phyloP scores from a whole-genome alignment of 2,113 vertebrate species.

The Paracanthobrama guichenoti region DNA sequence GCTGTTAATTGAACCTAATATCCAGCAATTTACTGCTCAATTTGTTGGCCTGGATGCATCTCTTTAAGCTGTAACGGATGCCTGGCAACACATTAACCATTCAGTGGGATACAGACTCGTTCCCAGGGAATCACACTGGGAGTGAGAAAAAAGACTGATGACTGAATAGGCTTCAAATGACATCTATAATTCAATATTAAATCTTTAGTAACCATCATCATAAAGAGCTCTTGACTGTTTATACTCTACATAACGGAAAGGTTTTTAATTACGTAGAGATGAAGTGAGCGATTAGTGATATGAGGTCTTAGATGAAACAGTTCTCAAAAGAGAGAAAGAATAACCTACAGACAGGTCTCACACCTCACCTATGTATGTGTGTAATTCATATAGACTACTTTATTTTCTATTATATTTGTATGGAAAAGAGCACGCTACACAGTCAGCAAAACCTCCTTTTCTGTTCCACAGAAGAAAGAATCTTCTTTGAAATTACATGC shows the following conservation, averaged over 20 bases:
- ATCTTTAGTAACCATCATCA: conserved; percentile 74
- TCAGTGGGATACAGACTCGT: conserved; percentile 3
- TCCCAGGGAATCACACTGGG: conserved; percentile 47
- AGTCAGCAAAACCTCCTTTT: neutral
- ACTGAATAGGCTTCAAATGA: conserved; percentile 61
- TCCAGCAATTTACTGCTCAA: conserved; percentile 73
- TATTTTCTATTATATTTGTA: neutral
- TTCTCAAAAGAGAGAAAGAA: neutral
- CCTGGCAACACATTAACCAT: conserved; percentile 49
- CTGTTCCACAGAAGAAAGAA: neutral
- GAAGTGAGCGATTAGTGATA: conserved; percentile 46
- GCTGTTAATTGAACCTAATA: conserved; percentile 71
- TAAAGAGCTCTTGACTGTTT: conserved; percentile 68
- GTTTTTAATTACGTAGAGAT: conserved; percentile 67
- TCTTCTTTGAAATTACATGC: too few relatives aligned
- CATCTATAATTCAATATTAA: conserved; percentile 72
- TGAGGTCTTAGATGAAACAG: neutral
- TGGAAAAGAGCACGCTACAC: neutral
- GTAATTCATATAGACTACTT: neutral
- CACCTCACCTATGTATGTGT: neutral
- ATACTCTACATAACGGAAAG: conserved; percentile 63
- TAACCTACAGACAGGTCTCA: neutral
- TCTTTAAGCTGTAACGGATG: conserved; percentile 62
- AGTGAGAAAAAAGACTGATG: conserved; percentile 47
- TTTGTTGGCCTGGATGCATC: conserved; percentile 66